Evolutionary conservation across 2,888 invertebrate genomes (phyloP), one percentile per base, ranked within the genome.

Genomic region (Drosophila anceps): DNA sequence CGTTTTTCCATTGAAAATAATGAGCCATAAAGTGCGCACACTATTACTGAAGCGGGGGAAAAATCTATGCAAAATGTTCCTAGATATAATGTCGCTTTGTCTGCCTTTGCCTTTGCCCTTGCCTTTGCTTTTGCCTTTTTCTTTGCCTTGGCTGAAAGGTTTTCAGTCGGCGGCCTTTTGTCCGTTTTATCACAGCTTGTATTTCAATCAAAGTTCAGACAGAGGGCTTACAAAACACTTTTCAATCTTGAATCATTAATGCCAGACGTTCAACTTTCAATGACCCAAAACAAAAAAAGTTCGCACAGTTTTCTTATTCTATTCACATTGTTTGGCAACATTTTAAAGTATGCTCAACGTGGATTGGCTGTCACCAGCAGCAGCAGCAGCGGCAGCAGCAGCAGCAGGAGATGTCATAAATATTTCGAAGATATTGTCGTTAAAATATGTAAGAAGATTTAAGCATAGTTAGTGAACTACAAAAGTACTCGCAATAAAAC

Each of bases 11-110:
- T 88, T 73, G 86, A 69, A 76, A 88, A 88, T 84, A 90, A 90
- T 84, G 88, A 82, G 80, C 69, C 85, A 90, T 82, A 84, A 90
- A 88, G 82, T 85, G 88, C 71, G 64, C 65, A 73, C 71, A 75
- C 73, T 71, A 75, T 84, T 78, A 81, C 35, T 10, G n/a, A 31
- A 18, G 50, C 6, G 29, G 18, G 48, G 12, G 7, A 10, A 31
- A n/a, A 50, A 20, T 31, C 18, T 31, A 33, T 33, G 44, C 8
- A 60, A 61, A 57, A 48, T 75, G 44, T 69, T 13, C 13, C 39
- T 58, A 44, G 27, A 69, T 64, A 61, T 69, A 65, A 41, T 59
- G 41, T 48, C 12, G 41, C 50, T 66, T 62, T 78, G 55, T 81
- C 37, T 64, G 66, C 15, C 35, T 1, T 29, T 5, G n/a, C 15